Conservation (phyloP, 2,888 invertebrate genomes). For the Halictus quadricinctus region DNA sequence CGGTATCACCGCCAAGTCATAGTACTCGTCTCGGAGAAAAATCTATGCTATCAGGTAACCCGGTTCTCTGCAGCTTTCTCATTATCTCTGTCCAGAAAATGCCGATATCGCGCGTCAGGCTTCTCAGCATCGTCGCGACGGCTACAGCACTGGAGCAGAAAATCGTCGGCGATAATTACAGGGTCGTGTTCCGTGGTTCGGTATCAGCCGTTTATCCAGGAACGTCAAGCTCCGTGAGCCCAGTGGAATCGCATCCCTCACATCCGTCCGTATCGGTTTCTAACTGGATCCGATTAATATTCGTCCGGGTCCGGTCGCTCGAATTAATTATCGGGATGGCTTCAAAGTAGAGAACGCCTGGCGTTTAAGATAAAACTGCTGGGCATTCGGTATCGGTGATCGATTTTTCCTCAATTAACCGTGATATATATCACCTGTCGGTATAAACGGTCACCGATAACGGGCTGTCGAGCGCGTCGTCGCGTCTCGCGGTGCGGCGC, state of each 20-base stretch:
- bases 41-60: background rate
- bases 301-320: constrained; percentile 18
- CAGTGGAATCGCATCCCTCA: background rate
- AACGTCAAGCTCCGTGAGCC: constrained; percentile 9
- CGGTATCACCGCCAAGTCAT: background rate
- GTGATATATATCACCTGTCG: constrained; percentile 45
- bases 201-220: background rate
- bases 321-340: constrained; percentile 44
- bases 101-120: background rate
- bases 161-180: constrained; percentile 20
- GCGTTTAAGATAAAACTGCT: constrained; percentile 48
- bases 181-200: background rate
- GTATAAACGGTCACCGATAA: constrained; percentile 54
- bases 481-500: background rate
- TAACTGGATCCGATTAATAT: constrained; percentile 36
- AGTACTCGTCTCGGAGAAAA: background rate
- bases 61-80: background rate
- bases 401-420: constrained; percentile 51
- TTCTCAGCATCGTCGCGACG: background rate
- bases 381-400: constrained; percentile 4
- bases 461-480: constrained; percentile 22
- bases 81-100: constrained; percentile 3
- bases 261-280: background rate
- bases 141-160: background rate
- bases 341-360: background rate